Evolutionary conservation across 2,113 vertebrate genomes (phyloP).

Genomic region (Lepus americanus): DNA sequence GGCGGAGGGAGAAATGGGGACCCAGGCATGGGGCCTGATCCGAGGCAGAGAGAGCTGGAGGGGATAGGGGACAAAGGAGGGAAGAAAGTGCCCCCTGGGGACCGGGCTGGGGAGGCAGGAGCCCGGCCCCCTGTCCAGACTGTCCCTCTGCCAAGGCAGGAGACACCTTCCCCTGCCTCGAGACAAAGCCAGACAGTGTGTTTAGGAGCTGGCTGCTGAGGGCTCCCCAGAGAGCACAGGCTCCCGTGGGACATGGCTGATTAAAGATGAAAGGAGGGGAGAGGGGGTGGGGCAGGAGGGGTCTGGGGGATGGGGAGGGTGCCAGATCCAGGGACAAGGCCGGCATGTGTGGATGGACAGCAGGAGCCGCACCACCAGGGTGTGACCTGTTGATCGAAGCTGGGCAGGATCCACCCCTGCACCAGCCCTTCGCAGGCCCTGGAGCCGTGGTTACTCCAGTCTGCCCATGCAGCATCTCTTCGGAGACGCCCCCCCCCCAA

Average conservation of each 20-base stretch:
- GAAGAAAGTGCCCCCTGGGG: background rate
- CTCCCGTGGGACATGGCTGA: conserved; percentile 67
- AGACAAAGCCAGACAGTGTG: conserved; percentile 70
- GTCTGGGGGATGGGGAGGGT: background rate
- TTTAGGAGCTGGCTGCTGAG: conserved; percentile 66
- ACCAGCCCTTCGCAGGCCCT: background rate
- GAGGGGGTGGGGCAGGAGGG: background rate
- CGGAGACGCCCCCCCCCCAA: background rate
- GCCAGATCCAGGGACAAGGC: background rate
- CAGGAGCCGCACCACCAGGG: background rate
- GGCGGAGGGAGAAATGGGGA: background rate
- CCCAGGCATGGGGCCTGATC: background rate
- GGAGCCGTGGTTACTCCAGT: background rate
- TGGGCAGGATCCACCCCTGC: background rate
- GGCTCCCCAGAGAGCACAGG: conserved; percentile 73
- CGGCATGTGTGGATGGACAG: background rate
- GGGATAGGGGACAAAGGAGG: background rate
- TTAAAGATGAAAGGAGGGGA: conserved; percentile 27
- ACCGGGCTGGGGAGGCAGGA: background rate
- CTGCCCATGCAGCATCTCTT: background rate
- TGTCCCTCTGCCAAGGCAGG: conserved; percentile 34
- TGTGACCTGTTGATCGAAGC: conserved; percentile 54
- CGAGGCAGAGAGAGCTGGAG: background rate
- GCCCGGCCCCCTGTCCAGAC: background rate
- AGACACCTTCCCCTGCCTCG: conserved; percentile 43